These are phyloP conservation scores for Horisme vitalbata DNA, from an alignment of 2,888 invertebrate species.

Conservation along the genomic window DNA sequence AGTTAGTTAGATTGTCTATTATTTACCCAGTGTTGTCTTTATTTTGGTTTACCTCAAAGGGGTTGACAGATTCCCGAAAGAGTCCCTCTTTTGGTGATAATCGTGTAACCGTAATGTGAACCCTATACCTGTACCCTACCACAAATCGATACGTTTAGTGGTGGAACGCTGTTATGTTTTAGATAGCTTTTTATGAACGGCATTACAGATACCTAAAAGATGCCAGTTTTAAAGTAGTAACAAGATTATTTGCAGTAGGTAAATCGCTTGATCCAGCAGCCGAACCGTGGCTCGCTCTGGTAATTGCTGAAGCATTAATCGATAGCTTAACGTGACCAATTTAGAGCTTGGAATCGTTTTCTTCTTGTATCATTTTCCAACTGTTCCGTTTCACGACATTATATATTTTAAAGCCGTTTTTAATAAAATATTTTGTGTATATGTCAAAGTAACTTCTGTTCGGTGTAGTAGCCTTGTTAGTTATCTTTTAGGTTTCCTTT, in stretches of 20 bases:
- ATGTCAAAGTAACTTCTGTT: slow-evolving; percentile 42
- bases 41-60: slow-evolving; percentile 41
- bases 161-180: slow-evolving; percentile 37
- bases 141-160: slow-evolving; percentile 37
- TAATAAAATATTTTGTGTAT: slow-evolving; percentile 52
- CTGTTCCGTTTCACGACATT: slow-evolving; percentile 73
- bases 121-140: slow-evolving; percentile 26
- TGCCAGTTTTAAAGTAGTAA: slow-evolving; percentile 41
- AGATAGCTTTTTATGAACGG: slow-evolving; percentile 38
- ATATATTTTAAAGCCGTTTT: slow-evolving; percentile 58
- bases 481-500: slow-evolving; percentile 36
- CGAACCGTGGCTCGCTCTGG: slow-evolving; percentile 49
- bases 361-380: slow-evolving; percentile 71
- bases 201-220: slow-evolving; percentile 28
- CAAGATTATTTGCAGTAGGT: slow-evolving; percentile 51
- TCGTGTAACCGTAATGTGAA: slow-evolving; percentile 27
- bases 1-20: slow-evolving; percentile 58
- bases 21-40: slow-evolving; percentile 69
- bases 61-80: slow-evolving; percentile 39
- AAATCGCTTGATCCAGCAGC: slow-evolving; percentile 55
- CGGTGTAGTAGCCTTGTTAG: slow-evolving; percentile 49
- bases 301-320: slow-evolving; percentile 70
- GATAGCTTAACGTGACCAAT: slow-evolving; percentile 79
- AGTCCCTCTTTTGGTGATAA: slow-evolving; percentile 36
- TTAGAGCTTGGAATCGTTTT: slow-evolving; percentile 76